A percentile compares a stretch with the other conserved stretches of the same genome.
Conservation (phyloP, 2,888 invertebrate genomes). For the Gymnoscelis rufifasciata region DNA sequence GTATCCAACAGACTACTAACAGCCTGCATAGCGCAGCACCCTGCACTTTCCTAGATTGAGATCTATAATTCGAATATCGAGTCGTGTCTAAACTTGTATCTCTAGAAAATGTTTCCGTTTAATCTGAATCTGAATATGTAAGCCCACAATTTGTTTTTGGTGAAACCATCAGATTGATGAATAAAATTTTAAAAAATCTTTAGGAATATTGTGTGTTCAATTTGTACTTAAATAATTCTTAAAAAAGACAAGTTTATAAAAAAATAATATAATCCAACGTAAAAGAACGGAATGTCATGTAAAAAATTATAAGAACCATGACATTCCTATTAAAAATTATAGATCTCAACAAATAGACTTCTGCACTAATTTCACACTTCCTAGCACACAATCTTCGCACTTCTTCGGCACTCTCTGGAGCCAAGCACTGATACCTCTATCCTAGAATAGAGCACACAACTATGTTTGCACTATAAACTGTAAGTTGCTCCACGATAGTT, state of each 20-base stretch:
- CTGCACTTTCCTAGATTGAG: constrained; percentile 61
- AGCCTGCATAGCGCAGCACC: constrained; percentile 72
- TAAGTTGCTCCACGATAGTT: constrained; percentile 64
- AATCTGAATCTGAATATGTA: no score
- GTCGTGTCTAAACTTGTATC: no score
- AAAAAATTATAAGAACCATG: no score
- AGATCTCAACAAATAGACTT: constrained; percentile 67
- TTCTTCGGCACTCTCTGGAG: constrained; percentile 62
- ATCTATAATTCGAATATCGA: constrained; percentile 60
- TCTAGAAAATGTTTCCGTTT: no score
- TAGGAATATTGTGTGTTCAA: no score
- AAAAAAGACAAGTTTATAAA: no score
- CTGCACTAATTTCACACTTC: constrained; percentile 71
- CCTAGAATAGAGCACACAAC: constrained; percentile 67
- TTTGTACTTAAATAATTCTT: no score
- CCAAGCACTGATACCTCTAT: constrained; percentile 63
- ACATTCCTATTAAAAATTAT: constrained; percentile 38
- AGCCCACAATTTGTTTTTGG: no score
- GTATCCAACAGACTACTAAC: constrained; percentile 80
- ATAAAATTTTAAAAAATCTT: no score
- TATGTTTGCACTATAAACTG: constrained; percentile 63
- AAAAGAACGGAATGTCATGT: no score
- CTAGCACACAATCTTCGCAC: constrained; percentile 73
- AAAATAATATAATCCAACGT: no score
- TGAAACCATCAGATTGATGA: no score